Evolutionary conservation across 1,140 invertebrate genomes (phyloP), one percentile per base, ranked within the genome.

Genomic region (Goniozus legneri): DNA sequence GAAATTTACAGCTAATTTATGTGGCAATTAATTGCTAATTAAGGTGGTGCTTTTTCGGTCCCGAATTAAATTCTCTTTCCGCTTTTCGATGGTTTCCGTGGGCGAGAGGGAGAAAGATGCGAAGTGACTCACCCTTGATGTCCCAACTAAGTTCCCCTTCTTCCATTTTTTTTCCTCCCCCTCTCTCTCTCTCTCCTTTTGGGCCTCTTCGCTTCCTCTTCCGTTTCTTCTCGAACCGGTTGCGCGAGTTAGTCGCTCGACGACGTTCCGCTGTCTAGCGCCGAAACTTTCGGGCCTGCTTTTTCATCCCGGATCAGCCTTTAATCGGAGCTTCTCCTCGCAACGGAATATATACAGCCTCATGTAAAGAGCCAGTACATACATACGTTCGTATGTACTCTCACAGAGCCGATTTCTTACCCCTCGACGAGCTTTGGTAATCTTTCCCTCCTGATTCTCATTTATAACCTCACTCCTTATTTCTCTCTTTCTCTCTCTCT

Each of bases 21-120:
- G 65, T 68, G 56, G 65, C 69, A 71, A 73, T 76, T 75, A 76
- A 76, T 73, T 69, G 54, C 59, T 69, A 75, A 76, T 75, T 71
- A 75, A 73, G 64, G 63, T 38, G 39, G 32, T 57, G 62, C 61
- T 73, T 70, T 73, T 72, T 74, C 47, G 55, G 54, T 31, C n/a
- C n/a, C 56, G 60, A 70, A 69, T 67, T 67, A 62, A 73, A 71
- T 68, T 67, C 57, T 46, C 47, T 24, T 32, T 38, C 46, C 49
- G 37, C 43, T 32, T 22, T 44, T n/a, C 33, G 32, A n/a, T 22
- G 12, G 40, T 0, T 21, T 40, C 36, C 14, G 3, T 15, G 7
- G 20, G 10, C 6, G 1, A 16, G 30, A 7, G 15, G 2, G 14
- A 39, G 22, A 40, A 21, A 45, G 16, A 27, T 37, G 30, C 47